These are phyloP conservation scores for Apostichopus californicus DNA, from an alignment of 35 echinoderm and acorn worm genomes.

Conservation along the genomic window DNA sequence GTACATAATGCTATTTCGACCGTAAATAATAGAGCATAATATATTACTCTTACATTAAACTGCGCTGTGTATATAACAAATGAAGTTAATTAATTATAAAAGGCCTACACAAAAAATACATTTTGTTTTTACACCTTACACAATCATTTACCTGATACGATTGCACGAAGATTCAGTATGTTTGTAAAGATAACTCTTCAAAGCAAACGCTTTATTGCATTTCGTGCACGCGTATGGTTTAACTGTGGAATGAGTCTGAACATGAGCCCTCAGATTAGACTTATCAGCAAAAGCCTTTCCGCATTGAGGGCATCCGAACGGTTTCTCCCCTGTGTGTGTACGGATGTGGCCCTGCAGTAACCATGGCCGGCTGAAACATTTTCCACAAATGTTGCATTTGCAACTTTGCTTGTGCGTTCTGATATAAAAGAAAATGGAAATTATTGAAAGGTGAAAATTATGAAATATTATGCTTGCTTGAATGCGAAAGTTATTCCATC, in stretches of 20 bases:
- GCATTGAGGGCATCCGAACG: constrained; percentile 60
- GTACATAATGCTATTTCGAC: no score
- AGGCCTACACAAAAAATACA: no score
- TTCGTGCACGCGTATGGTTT: constrained; percentile 64
- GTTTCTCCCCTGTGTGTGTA: constrained; percentile 72
- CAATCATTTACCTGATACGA: constrained; percentile 22
- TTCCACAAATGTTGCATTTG: constrained; percentile 72
- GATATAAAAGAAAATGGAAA: constrained; percentile 18
- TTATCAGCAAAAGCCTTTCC: constrained; percentile 71
- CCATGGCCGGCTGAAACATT: constrained; percentile 75
- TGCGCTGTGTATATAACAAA: no score
- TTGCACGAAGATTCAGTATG: constrained; percentile 70
- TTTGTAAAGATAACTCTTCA: constrained; percentile 75
- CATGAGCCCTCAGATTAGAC: constrained; percentile 65
- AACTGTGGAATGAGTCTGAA: constrained; percentile 67
- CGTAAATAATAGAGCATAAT: no score
- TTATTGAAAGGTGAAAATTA: background rate
- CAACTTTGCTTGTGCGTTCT: constrained; percentile 70
- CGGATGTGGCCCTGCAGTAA: constrained; percentile 68
- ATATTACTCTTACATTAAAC: no score
- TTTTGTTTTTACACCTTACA: no score
- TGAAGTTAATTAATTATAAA: no score
- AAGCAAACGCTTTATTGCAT: constrained; percentile 68
- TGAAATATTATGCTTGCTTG: background rate
- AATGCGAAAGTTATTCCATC: background rate